Conservation (phyloP, 2,797 vertebrate species). For the Sandelia bainsii region DNA sequence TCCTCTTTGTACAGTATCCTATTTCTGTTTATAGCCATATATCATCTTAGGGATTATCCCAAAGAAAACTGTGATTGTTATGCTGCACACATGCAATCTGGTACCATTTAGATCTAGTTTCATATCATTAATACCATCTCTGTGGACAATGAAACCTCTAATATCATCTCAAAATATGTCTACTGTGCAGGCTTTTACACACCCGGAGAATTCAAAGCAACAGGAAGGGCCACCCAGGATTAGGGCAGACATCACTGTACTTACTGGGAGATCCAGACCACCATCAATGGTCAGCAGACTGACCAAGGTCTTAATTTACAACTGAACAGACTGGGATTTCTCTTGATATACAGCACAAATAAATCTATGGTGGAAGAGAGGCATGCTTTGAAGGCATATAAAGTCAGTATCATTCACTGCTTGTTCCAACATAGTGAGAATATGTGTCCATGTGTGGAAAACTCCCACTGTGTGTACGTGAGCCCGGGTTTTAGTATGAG, state of each 20-base stretch:
- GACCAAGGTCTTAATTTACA: slow-evolving; percentile 78
- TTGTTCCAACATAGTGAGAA: slow-evolving; percentile 43
- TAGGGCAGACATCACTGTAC: slow-evolving; percentile 52
- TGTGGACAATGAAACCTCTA: slow-evolving; percentile 35
- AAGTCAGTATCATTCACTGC: slow-evolving; percentile 46
- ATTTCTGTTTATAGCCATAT: slow-evolving; percentile 38
- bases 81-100: slow-evolving; percentile 20
- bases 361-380: slow-evolving; percentile 70
- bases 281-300: slow-evolving; percentile 80
- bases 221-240: slow-evolving; percentile 80
- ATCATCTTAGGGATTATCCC: slow-evolving; percentile 21
- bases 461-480: background rate
- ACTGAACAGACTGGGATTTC: slow-evolving; percentile 71
- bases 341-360: slow-evolving; percentile 72
- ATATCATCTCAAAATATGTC: slow-evolving; percentile 56
- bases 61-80: slow-evolving; percentile 16
- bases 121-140: slow-evolving; percentile 48
- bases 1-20: slow-evolving; percentile 18
- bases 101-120: slow-evolving; percentile 32
- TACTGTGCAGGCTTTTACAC: slow-evolving; percentile 48
- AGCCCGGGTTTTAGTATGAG: background rate
- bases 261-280: slow-evolving; percentile 76
- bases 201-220: slow-evolving; percentile 60
- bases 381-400: slow-evolving; percentile 73
- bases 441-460: slow-evolving; percentile 24